These are phyloP conservation scores for Chironomus riparius DNA, from an alignment of 2,888 invertebrate genomes.

Conservation along the genomic window DNA sequence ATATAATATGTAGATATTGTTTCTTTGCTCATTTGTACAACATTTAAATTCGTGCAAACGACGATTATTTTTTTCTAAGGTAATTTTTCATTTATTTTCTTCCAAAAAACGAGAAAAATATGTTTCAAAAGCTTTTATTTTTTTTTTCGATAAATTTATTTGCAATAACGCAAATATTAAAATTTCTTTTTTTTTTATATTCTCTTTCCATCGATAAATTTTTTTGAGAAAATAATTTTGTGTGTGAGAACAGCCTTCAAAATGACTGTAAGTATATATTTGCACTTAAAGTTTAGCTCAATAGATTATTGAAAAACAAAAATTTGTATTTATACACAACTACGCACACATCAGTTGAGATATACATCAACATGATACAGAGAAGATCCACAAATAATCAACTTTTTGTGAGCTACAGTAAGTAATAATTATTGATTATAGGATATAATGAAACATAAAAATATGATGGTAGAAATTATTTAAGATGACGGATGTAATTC, in stretches of 20 bases:
- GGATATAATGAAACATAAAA: neutral
- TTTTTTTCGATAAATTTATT: neutral
- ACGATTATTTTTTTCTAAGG: neutral
- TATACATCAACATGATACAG: too few relatives aligned
- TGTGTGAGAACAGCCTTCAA: neutral
- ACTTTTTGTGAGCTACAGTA: neutral
- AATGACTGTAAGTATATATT: neutral
- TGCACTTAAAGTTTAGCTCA: neutral
- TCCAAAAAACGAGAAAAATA: constrained; percentile 1
- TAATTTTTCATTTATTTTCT: neutral
- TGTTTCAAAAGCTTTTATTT: neutral
- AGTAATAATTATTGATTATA: neutral
- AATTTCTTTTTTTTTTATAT: neutral
- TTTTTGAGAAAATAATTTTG: neutral
- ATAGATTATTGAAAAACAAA: neutral
- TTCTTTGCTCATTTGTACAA: neutral
- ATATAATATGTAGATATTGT: too few relatives aligned
- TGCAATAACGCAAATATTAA: too few relatives aligned
- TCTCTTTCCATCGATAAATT: neutral
- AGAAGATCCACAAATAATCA: too few relatives aligned
- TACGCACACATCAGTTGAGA: neutral
- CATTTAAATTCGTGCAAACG: constrained; percentile 16
- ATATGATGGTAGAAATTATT: neutral
- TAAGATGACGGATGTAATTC: too few relatives aligned
- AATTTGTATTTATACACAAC: neutral